Percentiles rank a stretch among this genome's conserved stretches.
phyloP scores from a whole-genome alignment of 2,113 vertebrate species.

The Macaca fascicularis region T2T-MFA8v1.1 NC_088380.1:116292001-116292500 shows the following conservation, averaged over 20 bases:
- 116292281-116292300: background rate
- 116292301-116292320: conserved; percentile 8
- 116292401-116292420: background rate
- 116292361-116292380: background rate
- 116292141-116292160: background rate
- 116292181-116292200: background rate
- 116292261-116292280: background rate
- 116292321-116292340: background rate
- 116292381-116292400: background rate
- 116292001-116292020: background rate
- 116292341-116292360: background rate
- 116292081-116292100: background rate
- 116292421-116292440: background rate
- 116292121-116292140: background rate
- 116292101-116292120: background rate
- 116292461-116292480: background rate
- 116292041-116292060: background rate
- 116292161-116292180: background rate
- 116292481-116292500: background rate
- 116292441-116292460: too few relatives aligned
- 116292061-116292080: background rate
- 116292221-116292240: background rate
- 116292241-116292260: too few relatives aligned
- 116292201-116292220: background rate
- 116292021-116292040: background rate